Percentiles rank a stretch among this genome's conserved stretches.
These are phyloP conservation scores for Periparus ater DNA, from an alignment of 2,797 vertebrate species.

Conservation along the genomic window DNA sequence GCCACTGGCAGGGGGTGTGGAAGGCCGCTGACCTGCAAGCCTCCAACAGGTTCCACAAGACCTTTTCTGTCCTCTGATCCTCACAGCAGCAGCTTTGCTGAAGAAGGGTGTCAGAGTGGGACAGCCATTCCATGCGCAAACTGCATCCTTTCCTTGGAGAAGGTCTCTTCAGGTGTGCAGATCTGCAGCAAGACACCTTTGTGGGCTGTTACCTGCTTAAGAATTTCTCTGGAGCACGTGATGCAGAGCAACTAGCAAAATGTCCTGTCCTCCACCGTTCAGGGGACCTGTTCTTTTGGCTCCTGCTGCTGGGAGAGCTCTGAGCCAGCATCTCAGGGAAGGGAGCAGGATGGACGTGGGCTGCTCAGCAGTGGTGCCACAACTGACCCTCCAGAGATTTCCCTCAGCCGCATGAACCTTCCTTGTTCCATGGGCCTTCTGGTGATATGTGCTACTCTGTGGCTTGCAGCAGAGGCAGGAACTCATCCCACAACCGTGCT, in stretches of 20 bases:
- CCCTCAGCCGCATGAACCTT: fast-evolving
- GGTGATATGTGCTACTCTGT: background rate
- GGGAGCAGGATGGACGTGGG: background rate
- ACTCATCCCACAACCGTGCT: background rate
- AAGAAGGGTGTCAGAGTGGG: background rate
- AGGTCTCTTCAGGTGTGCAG: background rate
- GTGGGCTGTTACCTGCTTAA: background rate
- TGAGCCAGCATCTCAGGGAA: background rate
- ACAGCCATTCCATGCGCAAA: background rate
- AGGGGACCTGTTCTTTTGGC: background rate
- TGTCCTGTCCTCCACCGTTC: background rate
- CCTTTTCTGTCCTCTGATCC: background rate
- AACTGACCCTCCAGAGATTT: background rate
- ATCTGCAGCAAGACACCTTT: background rate
- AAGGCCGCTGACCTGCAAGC: background rate
- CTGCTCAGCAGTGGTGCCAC: background rate
- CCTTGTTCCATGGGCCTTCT: background rate
- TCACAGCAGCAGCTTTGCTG: background rate
- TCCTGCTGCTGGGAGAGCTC: background rate
- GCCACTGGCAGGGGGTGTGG: background rate
- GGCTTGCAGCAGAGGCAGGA: background rate
- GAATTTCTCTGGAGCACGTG: background rate
- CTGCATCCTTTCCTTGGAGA: background rate
- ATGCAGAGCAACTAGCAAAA: background rate
- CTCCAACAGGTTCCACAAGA: background rate